Percentiles rank a stretch among this genome's conserved stretches.
Conservation (phyloP, 2,113 vertebrate genomes). For the Falcunculus frontatus region DNA sequence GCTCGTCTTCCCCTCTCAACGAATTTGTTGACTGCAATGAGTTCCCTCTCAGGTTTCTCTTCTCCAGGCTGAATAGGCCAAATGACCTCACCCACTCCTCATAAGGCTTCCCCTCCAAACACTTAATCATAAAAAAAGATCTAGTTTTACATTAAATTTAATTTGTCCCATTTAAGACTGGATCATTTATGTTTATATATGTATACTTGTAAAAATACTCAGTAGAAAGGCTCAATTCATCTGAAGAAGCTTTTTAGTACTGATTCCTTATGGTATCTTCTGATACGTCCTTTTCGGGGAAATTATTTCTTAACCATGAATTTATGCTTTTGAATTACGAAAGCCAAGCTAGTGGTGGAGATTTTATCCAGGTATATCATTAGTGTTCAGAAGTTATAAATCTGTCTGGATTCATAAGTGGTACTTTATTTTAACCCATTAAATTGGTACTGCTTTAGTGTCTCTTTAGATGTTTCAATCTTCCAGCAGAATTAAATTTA, state of each 20-base stretch:
- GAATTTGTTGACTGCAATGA: neutral
- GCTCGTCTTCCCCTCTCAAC: neutral
- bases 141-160: neutral
- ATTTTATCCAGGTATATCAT: neutral
- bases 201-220: neutral
- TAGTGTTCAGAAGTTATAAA: neutral
- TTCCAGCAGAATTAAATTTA: neutral
- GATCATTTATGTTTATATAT: neutral
- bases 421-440: neutral
- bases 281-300: neutral
- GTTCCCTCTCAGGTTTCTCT: neutral
- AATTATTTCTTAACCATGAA: neutral
- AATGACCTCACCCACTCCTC: neutral
- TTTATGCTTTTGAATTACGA: neutral
- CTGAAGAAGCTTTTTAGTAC: neutral
- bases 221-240: neutral
- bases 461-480: neutral
- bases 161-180: neutral
- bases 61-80: neutral
- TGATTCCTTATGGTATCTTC: neutral
- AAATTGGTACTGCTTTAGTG: neutral
- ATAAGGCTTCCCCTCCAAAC: neutral
- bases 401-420: neutral
- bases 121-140: neutral
- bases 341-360: neutral